Base-by-base conservation (phyloP, 2,888 invertebrate species). In the Andrena bicolor region DNA sequence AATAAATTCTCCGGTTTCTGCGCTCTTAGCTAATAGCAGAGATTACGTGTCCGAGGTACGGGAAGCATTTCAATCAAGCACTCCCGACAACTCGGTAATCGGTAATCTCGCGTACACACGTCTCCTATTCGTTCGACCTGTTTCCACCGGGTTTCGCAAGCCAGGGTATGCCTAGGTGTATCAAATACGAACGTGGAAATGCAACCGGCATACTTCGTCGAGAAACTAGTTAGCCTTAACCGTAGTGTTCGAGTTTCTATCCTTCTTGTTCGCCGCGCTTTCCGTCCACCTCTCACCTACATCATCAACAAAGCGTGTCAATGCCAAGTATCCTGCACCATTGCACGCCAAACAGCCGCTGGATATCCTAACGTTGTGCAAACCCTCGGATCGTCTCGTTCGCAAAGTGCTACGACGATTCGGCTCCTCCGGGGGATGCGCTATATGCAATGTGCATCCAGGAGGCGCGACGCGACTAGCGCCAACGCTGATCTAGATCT, bases 191-290 rank as follows among this genome's bases (percentile, higher is more conserved):
- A 81, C 79, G 78, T 85, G 76, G 76, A 85, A 88, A 89, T 85
- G 82, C 87, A 88, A 83, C 58, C 60, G 75, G 51, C 73, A 73
- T 86, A 61, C 64, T 58, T 69, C 60, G 70, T 64, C 26, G 56
- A 48, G 83, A 78, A 85, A 88, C 88, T 80, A 82, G 88, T 86
- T 88, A 89, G 89, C 88, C 88, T 88, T 88, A 89, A 88, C 88
- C 88, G 83, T 64, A 76, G 79, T 86, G 84, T 87, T 75, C 87
- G 84, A 89, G 79, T 88, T 86, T 86, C 77, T 64, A 51, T 86
- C 86, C 73, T 73, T 66, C 56, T 89, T 63, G 8, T 71, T 13
- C 60, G 35, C 10, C 56, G 53, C 53, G 48, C 77, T 78, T 70
- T 81, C 77, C 76, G 10, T 74, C 79, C 65, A 32, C 84, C 73